A percentile compares a stretch with the other conserved stretches of the same genome.
Conservation (phyloP, 1,140 invertebrate genomes). For the Sycophila sp. region DNA sequence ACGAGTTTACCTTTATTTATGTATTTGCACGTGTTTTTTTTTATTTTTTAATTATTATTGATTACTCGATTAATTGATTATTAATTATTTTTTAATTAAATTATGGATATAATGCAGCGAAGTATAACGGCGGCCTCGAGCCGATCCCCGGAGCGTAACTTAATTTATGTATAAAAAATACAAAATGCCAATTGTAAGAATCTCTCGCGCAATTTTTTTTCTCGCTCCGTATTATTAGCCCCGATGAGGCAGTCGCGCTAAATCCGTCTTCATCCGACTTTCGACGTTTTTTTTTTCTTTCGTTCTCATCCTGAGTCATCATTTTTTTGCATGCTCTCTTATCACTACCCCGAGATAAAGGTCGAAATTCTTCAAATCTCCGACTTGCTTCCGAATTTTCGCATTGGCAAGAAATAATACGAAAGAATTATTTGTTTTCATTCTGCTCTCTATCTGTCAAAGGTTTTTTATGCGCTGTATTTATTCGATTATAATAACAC, state of each 20-base stretch:
- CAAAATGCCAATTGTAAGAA: constrained; percentile 25
- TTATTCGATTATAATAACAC: constrained; percentile 16
- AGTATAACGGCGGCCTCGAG: too few relatives aligned
- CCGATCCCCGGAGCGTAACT: constrained; percentile 18
- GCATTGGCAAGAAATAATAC: too few relatives aligned
- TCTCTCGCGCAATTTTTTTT: background rate
- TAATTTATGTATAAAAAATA: constrained; percentile 32
- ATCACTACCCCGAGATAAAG: too few relatives aligned
- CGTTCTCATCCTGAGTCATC: background rate
- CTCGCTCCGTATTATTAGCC: background rate
- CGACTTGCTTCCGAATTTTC: too few relatives aligned
- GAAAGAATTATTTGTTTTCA: constrained; percentile 11
- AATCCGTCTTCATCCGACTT: background rate
- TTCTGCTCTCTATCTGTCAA: background rate
- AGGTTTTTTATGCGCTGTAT: constrained; percentile 23
- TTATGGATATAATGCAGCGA: constrained; percentile 38
- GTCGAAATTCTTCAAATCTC: too few relatives aligned
- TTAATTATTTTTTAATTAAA: constrained; percentile 25
- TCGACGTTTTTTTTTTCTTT: background rate
- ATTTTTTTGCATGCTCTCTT: too few relatives aligned
- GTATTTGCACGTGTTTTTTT: constrained; percentile 36
- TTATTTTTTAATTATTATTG: constrained; percentile 21
- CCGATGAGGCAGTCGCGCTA: background rate
- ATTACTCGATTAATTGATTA: constrained; percentile 18
- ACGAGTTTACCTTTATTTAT: constrained; percentile 36